phyloP scores from a whole-genome alignment of 2,113 vertebrate genomes.

The Eublepharis macularius region DNA sequence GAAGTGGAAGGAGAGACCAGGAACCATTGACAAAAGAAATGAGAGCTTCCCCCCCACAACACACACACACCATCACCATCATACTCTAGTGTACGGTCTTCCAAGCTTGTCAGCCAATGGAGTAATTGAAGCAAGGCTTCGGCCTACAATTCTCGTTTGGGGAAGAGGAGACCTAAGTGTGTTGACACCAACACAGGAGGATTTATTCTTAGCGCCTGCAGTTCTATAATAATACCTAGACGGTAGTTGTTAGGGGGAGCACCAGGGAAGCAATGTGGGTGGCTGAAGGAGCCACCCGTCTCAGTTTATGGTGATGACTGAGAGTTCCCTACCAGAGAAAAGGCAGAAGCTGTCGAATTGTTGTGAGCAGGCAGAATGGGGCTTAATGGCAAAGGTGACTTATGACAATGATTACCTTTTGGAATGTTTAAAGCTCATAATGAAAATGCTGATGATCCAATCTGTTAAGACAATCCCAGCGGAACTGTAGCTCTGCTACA shows the following conservation, averaged over 20 bases:
- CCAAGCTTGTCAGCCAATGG: neutral
- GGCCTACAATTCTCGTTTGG: neutral
- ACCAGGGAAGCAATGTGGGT: constrained; percentile 38
- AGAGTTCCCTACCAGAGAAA: constrained; percentile 7
- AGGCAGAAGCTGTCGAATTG: constrained; percentile 10
- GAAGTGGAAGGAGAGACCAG: neutral
- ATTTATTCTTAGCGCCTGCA: constrained; percentile 11
- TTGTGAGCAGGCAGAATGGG: neutral
- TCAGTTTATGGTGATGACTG: neutral
- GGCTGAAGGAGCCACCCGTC: neutral
- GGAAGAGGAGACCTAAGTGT: neutral
- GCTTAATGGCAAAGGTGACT: constrained; percentile 41
- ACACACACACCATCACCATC: neutral
- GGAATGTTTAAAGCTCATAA: neutral
- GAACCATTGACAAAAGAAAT: neutral
- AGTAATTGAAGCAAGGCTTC: neutral
- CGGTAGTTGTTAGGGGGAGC: constrained; percentile 36
- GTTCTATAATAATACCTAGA: constrained; percentile 28
- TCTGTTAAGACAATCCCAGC: neutral
- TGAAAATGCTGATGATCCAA: neutral
- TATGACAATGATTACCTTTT: neutral
- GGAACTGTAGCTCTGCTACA: neutral
- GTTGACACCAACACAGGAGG: neutral
- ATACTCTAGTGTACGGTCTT: neutral
- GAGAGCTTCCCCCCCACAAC: neutral